Conservation (phyloP, 2,888 invertebrate species). For the Antheraea yamamai region DNA sequence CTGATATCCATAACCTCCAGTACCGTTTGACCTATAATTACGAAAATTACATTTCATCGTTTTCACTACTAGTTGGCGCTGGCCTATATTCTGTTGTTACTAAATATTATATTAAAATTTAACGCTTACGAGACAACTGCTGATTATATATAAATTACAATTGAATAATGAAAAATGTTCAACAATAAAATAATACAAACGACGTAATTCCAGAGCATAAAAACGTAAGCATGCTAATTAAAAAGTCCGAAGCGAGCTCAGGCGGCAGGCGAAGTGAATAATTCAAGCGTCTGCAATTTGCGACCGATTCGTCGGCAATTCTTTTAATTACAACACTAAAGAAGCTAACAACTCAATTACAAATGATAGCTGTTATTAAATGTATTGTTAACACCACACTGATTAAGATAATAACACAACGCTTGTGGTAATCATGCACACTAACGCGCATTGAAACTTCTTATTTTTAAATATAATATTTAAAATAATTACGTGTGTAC, state of each 20-base stretch:
- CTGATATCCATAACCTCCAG: too few relatives aligned
- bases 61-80: too few relatives aligned
- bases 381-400: slow-evolving; percentile 35
- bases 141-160: neutral
- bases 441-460: neutral
- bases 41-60: too few relatives aligned
- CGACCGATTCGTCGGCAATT: slow-evolving; percentile 28
- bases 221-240: slow-evolving; percentile 17
- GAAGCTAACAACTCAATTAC: slow-evolving; percentile 36
- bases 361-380: slow-evolving; percentile 39
- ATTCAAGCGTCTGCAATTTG: slow-evolving; percentile 35
- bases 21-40: too few relatives aligned
- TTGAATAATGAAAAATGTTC: neutral
- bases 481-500: neutral
- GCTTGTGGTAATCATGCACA: neutral
- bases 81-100: neutral
- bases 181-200: neutral
- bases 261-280: slow-evolving; percentile 33
- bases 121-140: too few relatives aligned
- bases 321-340: slow-evolving; percentile 40
- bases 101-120: too few relatives aligned
- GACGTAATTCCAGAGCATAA: neutral
- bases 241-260: slow-evolving; percentile 1
- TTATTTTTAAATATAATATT: neutral
- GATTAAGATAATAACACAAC: slow-evolving; percentile 28